Percentiles rank a stretch among this genome's conserved stretches.
These are phyloP conservation scores for Drosophila dunni DNA, from an alignment of 1,140 invertebrate genomes.

Conservation along the genomic window DNA sequence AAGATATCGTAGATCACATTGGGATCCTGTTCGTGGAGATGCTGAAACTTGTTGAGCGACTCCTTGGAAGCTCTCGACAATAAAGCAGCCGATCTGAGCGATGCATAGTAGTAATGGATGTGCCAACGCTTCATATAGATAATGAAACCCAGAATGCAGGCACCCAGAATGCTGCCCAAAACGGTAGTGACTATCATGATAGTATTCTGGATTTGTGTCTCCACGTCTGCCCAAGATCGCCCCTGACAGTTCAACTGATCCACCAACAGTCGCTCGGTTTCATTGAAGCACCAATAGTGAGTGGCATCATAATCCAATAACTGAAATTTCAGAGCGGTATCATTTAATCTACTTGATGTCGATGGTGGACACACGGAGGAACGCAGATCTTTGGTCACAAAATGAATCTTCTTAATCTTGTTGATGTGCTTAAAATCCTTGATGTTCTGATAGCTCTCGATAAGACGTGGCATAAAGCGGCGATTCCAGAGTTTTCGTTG, in stretches of 20 bases:
- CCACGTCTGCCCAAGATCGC: conserved; percentile 27
- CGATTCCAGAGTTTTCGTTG: conserved; percentile 50
- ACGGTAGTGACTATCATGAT: conserved; percentile 55
- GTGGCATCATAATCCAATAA: conserved; percentile 77
- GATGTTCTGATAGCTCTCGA: conserved; percentile 58
- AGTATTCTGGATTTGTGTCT: conserved; percentile 45
- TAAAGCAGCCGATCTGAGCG: conserved; percentile 85
- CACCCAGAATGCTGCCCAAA: conserved; percentile 65
- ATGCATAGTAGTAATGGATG: conserved; percentile 86
- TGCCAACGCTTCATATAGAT: conserved; percentile 85
- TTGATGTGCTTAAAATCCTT: conserved; percentile 49
- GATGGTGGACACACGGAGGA: conserved; percentile 36
- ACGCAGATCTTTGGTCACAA: conserved; percentile 19
- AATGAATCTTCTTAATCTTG: conserved; percentile 54
- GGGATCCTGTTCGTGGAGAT: conserved; percentile 51
- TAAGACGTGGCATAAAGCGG: conserved; percentile 49
- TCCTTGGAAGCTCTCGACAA: conserved; percentile 72
- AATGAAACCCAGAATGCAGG: conserved; percentile 71
- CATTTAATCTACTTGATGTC: conserved; percentile 21
- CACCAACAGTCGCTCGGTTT: conserved; percentile 64
- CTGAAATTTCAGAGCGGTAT: conserved; percentile 66
- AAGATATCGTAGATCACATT: conserved; percentile 86
- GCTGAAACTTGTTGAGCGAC: conserved; percentile 53
- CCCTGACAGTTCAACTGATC: conserved; percentile 62
- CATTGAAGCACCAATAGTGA: conserved; percentile 80